Base-by-base conservation (phyloP, 2,888 invertebrate genomes). In the Panopea generosa region DNA sequence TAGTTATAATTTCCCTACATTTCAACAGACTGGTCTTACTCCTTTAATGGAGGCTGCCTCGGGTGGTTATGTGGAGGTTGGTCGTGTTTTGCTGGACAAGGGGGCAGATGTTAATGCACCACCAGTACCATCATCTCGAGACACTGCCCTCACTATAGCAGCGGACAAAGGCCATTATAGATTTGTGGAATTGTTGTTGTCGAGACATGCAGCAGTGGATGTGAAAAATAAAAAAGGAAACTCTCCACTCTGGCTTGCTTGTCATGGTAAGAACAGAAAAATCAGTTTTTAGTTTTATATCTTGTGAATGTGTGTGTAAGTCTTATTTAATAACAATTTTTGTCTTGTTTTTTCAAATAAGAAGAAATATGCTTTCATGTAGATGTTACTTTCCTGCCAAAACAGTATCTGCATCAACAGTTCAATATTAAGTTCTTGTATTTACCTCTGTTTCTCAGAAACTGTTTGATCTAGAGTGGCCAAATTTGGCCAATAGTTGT, bases 21-120 rank as follows among this genome's bases (percentile, higher is more conserved):
- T 18, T 20, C 45, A 9, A 45, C 87, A 96, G 96, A 99, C 99
- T 66, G 99, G 99, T 0, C 94, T 99, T 69, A 99, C 99, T 18
- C 99, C 99, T 0, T 94, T 99, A 26, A 99, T 99, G 99, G 99
- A 99, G 94, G 99, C 99, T 56, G 99, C 99, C 0, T 98, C 98
- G 90, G 99, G 99, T 67, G 99, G 99, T 68, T 99, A 99, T 93
- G 98, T 99, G 63, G 99, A 99, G 91, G 99, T 99, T 47, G 99
- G 99, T 4, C 94, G 97, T 67, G 98, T 99, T 62, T 94, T 99
- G 72, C 94, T 99, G 49, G 98, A 98, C 91, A 98, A 98, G 93
- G 97, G 97, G 2, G 99, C 99, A 2, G 99, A 99, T 93, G 99
- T 99, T 0, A 99, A 99, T 94, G 99, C 99, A 40, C 96, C 98